A percentile compares a stretch with the other conserved stretches of the same genome.
These are phyloP conservation scores for Solea solea DNA, from an alignment of 2,113 vertebrate species.

Conservation along the genomic window DNA sequence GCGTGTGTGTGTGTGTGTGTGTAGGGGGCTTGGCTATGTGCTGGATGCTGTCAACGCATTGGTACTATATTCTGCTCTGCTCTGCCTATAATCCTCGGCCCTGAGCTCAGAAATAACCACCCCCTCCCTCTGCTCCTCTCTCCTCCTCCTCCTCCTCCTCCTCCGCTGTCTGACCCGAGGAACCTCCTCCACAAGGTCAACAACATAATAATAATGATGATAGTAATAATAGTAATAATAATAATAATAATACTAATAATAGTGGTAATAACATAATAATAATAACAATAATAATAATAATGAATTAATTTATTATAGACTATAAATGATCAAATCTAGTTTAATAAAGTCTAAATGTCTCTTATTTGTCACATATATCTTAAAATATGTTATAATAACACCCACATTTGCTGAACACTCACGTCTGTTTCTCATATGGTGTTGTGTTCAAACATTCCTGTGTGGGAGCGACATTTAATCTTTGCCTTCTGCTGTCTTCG, in stretches of 20 bases:
- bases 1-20: not conserved
- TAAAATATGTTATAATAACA: too few species aligned
- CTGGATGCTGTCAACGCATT: conserved; percentile 80
- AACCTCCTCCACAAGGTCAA: conserved; percentile 64
- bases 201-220: not conserved
- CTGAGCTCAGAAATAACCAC: conserved; percentile 71
- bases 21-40: conserved; percentile 56
- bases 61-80: conserved; percentile 65
- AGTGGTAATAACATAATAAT: not conserved
- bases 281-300: not conserved
- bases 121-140: conserved; percentile 44
- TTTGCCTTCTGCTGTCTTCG: not conserved
- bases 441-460: not conserved
- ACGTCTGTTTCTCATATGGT: too few species aligned
- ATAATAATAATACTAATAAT: conserved; percentile 5
- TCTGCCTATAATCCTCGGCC: conserved; percentile 71
- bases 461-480: not conserved
- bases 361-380: too few species aligned
- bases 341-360: too few species aligned
- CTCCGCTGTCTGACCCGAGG: conserved; percentile 53
- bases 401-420: too few species aligned
- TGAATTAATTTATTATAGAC: not conserved
- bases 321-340: too few species aligned
- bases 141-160: conserved; percentile 15
- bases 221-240: not conserved